Evolutionary conservation across 2,888 invertebrate species (phyloP).

Genomic region (Myopa testacea): DNA sequence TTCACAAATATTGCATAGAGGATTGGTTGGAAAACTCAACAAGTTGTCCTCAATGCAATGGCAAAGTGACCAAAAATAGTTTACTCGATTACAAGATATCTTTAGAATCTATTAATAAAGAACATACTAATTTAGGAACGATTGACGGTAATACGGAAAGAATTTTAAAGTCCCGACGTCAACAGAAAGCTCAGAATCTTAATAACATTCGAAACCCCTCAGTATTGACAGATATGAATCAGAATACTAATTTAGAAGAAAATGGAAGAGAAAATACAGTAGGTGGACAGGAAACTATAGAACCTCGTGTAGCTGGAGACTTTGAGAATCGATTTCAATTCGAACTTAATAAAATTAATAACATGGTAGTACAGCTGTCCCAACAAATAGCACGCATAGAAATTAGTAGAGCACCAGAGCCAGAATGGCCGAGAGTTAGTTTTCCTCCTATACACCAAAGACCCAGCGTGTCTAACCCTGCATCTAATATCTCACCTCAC

Average conservation of each 20-base stretch:
- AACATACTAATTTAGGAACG: neutral
- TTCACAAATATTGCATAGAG: conserved; percentile 14
- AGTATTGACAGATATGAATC: neutral
- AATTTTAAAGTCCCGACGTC: neutral
- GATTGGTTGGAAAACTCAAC: conserved; percentile 7
- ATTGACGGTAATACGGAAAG: neutral
- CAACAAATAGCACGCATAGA: conserved; percentile 13
- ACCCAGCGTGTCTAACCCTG: neutral
- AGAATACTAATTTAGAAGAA: neutral
- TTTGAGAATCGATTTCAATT: conserved; percentile 1
- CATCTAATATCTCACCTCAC: neutral
- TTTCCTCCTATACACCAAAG: neutral
- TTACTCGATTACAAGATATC: neutral
- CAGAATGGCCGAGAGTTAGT: conserved; percentile 19
- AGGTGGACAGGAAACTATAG: neutral
- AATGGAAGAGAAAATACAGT: neutral
- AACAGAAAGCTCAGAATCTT: neutral
- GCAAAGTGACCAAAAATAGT: neutral
- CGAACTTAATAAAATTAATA: conserved; percentile 16
- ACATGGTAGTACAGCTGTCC: neutral
- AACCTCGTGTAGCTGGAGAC: neutral
- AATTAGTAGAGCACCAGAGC: neutral
- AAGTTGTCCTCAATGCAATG: conserved; percentile 7
- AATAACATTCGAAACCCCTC: neutral
- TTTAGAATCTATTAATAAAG: neutral